Evolutionary conservation across 2,888 invertebrate species (phyloP), one percentile per base, ranked within the genome.

Genomic region (Toxonevra muliebris): DNA sequence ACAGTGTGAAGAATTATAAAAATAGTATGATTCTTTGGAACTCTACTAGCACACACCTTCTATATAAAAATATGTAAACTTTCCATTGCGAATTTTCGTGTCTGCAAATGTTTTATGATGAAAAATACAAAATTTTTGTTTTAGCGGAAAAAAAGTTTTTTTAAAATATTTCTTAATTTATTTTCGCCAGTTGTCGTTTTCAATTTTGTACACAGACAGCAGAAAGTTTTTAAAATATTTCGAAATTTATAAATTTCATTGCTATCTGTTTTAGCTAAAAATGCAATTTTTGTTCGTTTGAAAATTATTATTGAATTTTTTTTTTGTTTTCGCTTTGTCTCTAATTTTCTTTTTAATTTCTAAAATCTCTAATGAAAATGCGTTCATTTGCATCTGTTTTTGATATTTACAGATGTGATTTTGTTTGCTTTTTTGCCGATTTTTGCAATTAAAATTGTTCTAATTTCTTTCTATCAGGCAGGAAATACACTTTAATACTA

Each of bases 371-470:
- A 40, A 48, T 48, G 13, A 57, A 57, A 57, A 57, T 30, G 57
- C 40, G 57, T 40, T 40, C 57, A 57, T 20, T 57, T 57, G 57
- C 57, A 30, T 57, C 57, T 57, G 57, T 40, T 30, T 30, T 57
- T 12, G 20, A 2, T 57, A 13, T 13, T 15, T 13, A 40, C 57
- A 57, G 57, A 57, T 57, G 57, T 57, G 7, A 30, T 30, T 30
- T 30, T n/a, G n/a, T 30, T 30, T 30, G 30, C 30, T 7, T 30
- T 57, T 30, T 12, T 30, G 10, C 1, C 20, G 10, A 57, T 57
- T 57, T 57, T 15, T 12, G 12, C 57, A 20, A 57, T 57, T 57
- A 57, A 57, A 57, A 40, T 11, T 57, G 57, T 13, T 57, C 57
- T 17, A 13, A 57, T n/a, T 57, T 57, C 30, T 30, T 57, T 13